phyloP scores from a whole-genome alignment of 2,888 invertebrate species.

The Lithophane semibrunnea region DNA sequence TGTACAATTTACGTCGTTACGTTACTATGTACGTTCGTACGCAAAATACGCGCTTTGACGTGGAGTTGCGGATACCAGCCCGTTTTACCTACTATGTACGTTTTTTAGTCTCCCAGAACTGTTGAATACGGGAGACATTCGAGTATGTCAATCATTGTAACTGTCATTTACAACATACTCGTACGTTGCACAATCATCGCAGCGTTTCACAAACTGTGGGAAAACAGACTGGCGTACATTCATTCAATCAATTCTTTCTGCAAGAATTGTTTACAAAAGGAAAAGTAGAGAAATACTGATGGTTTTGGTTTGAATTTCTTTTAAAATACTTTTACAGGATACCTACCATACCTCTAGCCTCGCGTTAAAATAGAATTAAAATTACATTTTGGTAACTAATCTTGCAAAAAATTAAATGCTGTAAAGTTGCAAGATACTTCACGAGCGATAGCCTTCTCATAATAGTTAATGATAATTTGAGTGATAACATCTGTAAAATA shows the following conservation, averaged over 20 bases:
- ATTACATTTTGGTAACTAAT: background rate
- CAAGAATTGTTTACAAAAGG: too few species aligned
- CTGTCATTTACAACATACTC: conserved; percentile 7
- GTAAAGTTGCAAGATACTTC: background rate
- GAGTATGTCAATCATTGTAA: conserved; percentile 15
- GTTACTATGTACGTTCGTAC: background rate
- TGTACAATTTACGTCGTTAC: conserved; percentile 15
- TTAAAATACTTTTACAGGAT: too few species aligned
- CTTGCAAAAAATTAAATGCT: background rate
- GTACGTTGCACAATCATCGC: background rate
- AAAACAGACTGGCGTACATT: conserved; percentile 1
- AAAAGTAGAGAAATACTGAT: too few species aligned
- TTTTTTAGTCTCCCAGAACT: conserved; percentile 21
- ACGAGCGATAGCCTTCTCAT: background rate
- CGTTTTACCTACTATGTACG: background rate
- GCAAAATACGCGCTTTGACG: too few species aligned
- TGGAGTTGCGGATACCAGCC: too few species aligned
- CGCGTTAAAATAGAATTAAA: background rate
- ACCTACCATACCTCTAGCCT: background rate
- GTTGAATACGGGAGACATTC: conserved; percentile 13
- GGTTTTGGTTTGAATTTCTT: too few species aligned
- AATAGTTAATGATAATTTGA: background rate
- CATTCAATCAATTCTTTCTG: too few species aligned
- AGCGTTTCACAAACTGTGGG: background rate
- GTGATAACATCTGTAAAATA: background rate